These are phyloP conservation scores for Cheirogaleus major DNA, from an alignment of 2,797 vertebrate species.

Conservation along the genomic window DNA sequence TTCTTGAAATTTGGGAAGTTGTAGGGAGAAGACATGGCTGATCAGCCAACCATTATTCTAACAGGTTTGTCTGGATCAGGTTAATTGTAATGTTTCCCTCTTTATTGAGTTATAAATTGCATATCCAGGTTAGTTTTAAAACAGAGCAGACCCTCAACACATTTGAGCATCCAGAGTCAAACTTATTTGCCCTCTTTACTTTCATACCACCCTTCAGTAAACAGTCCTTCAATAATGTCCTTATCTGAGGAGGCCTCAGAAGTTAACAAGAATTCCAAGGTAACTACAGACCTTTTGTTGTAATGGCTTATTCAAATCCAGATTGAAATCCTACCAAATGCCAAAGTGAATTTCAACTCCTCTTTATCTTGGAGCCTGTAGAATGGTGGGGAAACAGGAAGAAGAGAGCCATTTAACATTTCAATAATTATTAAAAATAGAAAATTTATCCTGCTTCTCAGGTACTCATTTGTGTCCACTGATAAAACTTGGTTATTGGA, in stretches of 20 bases:
- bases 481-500: conserved; percentile 11
- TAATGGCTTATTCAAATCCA: conserved; percentile 37
- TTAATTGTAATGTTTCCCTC: background rate
- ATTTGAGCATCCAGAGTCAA: conserved; percentile 7
- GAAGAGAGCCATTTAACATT: conserved; percentile 19
- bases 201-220: conserved; percentile 37
- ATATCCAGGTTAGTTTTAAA: conserved; percentile 15
- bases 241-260: background rate
- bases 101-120: conserved; percentile 19
- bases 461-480: background rate
- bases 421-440: conserved; percentile 11
- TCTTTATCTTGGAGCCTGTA: background rate
- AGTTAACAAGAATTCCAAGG: conserved; percentile 40
- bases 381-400: conserved; percentile 23
- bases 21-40: background rate
- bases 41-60: background rate
- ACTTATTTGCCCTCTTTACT: background rate
- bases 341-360: background rate
- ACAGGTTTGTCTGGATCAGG: background rate
- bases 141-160: background rate
- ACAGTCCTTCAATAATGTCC: background rate
- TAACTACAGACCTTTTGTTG: conserved; percentile 46
- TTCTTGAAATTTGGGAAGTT: background rate
- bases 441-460: conserved; percentile 14
- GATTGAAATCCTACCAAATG: conserved; percentile 26